Evolutionary conservation across 2,797 vertebrate genomes (phyloP), one percentile per base, ranked within the genome.

Genomic region (Botia almorhae): DNA sequence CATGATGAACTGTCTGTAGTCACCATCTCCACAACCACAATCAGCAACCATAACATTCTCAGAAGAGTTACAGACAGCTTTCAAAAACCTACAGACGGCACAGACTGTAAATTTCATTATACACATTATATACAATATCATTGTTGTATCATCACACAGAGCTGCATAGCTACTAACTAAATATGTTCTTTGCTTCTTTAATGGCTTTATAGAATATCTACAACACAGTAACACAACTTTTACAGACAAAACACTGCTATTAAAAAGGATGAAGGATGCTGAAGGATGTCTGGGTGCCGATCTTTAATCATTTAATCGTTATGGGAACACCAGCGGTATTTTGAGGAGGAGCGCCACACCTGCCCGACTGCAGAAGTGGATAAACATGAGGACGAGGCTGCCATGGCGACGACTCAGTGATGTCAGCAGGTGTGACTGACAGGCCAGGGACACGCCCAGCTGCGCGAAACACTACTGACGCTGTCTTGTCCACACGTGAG

Each of bases 331-430:
- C 53, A 29, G 56, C 1, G 56, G 39, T 58, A 48, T 48, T 53
- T 86, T 83, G 36, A 83, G 83, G 87, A 86, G 83, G 82, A 87
- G 83, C 83, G 84, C 87, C 88, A 90, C 91, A 92, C 91, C 91
- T 91, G 92, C 90, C 89, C 17, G 61, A 71, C 65, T 76, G 46
- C 82, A n/a, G n/a, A n/a, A n/a, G n/a, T n/a, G 87, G 91, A 88
- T 89, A 92, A 92, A 92, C 89, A 92, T 87, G 33, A 33, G 67
- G 67, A 46, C 33, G 8, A 12, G 12, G 82, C 73, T 90, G 84
- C 92, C 91, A 93, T 92, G 91, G 90, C 89, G 92, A 94, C 90
- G 60, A 84, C 83, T 88, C 87, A 87, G 85, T 88, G 89, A 90
- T 78, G 88, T 43, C 73, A 78, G 78, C 78, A 81, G 87, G 53